Evolutionary conservation across 1,140 invertebrate species (phyloP).

Genomic region (Probaryconus sp.): DNA sequence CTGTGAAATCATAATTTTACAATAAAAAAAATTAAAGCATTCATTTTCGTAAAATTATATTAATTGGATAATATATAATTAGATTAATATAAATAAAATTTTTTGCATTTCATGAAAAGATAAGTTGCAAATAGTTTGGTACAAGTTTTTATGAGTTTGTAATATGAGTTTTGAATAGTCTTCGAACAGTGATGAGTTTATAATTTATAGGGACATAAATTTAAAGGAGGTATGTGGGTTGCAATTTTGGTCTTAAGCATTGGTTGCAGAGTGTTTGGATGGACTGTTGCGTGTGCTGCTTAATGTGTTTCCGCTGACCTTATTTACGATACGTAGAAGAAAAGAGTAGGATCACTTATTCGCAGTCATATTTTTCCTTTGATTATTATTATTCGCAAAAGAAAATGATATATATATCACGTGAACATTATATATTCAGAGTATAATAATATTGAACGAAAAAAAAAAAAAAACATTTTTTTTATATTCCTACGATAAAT

Average conservation of each 20-base stretch:
- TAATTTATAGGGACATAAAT: conserved; percentile 40
- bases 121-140: too few relatives aligned
- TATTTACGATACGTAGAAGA: conserved; percentile 30
- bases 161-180: conserved; percentile 18
- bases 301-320: conserved; percentile 26
- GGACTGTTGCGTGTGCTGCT: conserved; percentile 37
- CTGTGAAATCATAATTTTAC: too few relatives aligned
- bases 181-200: conserved; percentile 15
- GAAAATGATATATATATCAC: conserved; percentile 15
- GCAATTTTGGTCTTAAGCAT: conserved; percentile 24
- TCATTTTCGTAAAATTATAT: too few relatives aligned
- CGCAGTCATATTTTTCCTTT: conserved; percentile 11
- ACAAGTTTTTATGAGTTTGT: background rate
- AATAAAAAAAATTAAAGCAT: too few relatives aligned
- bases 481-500: too few relatives aligned
- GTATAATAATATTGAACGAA: too few relatives aligned
- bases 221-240: conserved; percentile 7
- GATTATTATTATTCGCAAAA: background rate
- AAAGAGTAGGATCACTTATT: conserved; percentile 30
- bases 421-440: too few relatives aligned
- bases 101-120: background rate
- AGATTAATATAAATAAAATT: background rate
- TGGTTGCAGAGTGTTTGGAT: conserved; percentile 26
- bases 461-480: too few relatives aligned
- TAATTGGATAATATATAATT: too few relatives aligned